Evolutionary conservation across 2,888 invertebrate species (phyloP), one percentile per base, ranked within the genome.

Genomic region (Heliconius aoede): DNA sequence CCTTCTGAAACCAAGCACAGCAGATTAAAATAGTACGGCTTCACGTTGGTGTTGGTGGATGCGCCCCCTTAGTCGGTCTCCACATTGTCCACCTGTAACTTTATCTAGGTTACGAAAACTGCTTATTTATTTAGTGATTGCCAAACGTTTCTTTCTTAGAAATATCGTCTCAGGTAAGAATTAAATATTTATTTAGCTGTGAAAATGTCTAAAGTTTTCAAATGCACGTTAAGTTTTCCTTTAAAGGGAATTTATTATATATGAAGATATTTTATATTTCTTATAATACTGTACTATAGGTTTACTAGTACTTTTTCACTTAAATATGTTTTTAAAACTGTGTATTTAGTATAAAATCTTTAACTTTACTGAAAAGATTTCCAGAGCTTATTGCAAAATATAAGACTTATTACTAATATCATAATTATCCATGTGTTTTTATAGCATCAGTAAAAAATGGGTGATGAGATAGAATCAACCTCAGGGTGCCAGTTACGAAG

Each of bases 11-110:
- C 84, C 86, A 86, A 90, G 88, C 86, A 84, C 84, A 84, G 85
- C 87, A 90, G 93, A 92, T 93, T 93, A 94, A 74, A 80, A 74
- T 78, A 77, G 80, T 91, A 89, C 74, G 93, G 94, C 87, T 94
- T 93, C 93, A 84, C 84, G 86, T 84, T 64, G 85, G 85, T 76
- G 83, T 84, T n/a, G n/a, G 85, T 84, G 81, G 85, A 84, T 84
- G 76, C 85, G 84, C 85, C 84, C 87, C 87, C 88, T 89, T 88
- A 89, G 86, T 86, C 84, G 77, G 80, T 84, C 78, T 83, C 84
- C 81, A 81, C 84, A 85, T 85, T 83, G 84, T 80, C 83, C 83
- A 83, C 81, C 85, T 81, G 71, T 76, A 72, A 72, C 78, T 79
- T 69, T 74, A 77, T 78, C 72, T 80, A 71, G 77, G 68, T 78